Percentiles rank a stretch among this genome's conserved stretches.
Conservation (phyloP, 2,797 vertebrate species). For the Parotocinclus haroldoi region DNA sequence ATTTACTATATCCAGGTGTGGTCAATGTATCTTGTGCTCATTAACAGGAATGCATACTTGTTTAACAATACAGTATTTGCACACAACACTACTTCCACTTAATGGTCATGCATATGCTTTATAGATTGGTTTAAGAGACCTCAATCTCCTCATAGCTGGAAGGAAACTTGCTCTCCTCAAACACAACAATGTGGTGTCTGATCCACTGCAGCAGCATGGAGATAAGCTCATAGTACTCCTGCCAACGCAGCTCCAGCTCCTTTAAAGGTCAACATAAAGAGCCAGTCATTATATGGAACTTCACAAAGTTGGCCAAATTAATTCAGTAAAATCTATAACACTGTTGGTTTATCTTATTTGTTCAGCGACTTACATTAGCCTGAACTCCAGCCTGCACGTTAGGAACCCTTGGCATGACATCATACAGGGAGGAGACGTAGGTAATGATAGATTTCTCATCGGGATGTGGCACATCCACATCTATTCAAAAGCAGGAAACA, state of each 20-base stretch:
- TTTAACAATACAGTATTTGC: no score
- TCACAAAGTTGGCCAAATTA: no score
- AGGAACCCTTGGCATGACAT: conserved; percentile 90
- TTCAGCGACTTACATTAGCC: conserved; percentile 79
- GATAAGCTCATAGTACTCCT: conserved; percentile 89
- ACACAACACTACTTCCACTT: no score
- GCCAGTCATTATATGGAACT: neutral
- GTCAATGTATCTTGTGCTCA: no score
- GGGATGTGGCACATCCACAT: conserved; percentile 89
- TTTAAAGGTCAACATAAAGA: neutral
- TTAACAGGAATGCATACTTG: no score
- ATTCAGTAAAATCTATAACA: no score
- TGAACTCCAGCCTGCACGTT: conserved; percentile 82
- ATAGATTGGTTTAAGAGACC: conserved; percentile 50
- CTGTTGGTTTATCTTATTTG: neutral
- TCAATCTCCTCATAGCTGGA: conserved; percentile 90
- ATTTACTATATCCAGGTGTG: no score
- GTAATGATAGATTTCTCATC: conserved; percentile 98
- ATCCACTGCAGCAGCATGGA: conserved; percentile 88
- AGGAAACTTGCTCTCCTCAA: conserved; percentile 86
- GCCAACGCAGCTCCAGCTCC: conserved; percentile 75
- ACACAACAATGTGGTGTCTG: conserved; percentile 80
- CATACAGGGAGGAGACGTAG: conserved; percentile 91
- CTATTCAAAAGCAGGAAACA: conserved; percentile 55
- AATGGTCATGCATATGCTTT: neutral